Evolutionary conservation across 2,113 vertebrate species (phyloP).

Genomic region (Thunnus thynnus): DNA sequence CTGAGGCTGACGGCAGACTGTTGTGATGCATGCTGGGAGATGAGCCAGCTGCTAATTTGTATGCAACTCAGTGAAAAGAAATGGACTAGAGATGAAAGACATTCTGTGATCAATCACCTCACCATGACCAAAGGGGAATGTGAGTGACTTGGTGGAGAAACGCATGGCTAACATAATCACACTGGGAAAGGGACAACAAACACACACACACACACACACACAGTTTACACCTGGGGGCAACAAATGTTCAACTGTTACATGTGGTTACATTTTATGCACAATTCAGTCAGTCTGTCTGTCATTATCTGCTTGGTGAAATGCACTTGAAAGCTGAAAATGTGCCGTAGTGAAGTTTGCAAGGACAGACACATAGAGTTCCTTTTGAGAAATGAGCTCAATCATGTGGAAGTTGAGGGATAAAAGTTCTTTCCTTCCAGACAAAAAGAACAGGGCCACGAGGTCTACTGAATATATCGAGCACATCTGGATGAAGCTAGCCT

Average conservation of each 20-base stretch:
- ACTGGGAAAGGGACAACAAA: background rate
- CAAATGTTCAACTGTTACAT: background rate
- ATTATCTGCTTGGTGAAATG: background rate
- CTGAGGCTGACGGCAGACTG: background rate
- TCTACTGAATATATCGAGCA: conserved; percentile 3
- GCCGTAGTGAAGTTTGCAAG: background rate
- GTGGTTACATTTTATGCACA: background rate
- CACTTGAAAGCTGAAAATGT: background rate
- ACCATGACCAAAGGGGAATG: background rate
- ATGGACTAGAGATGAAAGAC: background rate
- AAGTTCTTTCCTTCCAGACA: background rate
- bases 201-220: background rate
- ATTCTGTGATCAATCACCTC: conserved; percentile 11
- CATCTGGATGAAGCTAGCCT: conserved; percentile 22
- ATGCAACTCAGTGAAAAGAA: conserved; percentile 26
- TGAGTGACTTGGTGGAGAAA: conserved; percentile 1
- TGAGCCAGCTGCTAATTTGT: conserved; percentile 26
- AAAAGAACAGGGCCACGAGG: background rate
- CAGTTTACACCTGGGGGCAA: background rate
- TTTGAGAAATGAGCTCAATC: background rate
- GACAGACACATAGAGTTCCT: background rate
- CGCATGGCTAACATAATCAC: background rate
- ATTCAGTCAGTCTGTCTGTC: background rate
- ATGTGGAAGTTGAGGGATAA: background rate
- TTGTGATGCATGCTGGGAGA: conserved; percentile 12